Evolutionary conservation across 1,140 invertebrate genomes (phyloP), one percentile per base, ranked within the genome.

Genomic region (Drosophila willistoni): DNA sequence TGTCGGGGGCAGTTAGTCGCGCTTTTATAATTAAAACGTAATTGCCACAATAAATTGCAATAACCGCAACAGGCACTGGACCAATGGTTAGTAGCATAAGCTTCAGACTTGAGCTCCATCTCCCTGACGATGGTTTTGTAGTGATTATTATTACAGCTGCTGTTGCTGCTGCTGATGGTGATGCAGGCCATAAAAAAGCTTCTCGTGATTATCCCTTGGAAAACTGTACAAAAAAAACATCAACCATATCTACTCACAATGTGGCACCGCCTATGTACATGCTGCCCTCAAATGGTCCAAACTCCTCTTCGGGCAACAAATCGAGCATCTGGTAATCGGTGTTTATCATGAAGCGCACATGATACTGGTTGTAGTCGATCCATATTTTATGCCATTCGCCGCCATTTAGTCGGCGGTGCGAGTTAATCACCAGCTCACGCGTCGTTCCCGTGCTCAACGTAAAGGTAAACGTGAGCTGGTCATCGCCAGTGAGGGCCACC

Each of bases 341-440:
- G 90, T 98, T 98, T 63, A 98, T 95, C 95, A 97, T 98, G 90
- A 98, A 97, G 64, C 97, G 93, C n/a, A 98, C 97, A 91, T 99
- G 97, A 92, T 98, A 96, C 84, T 96, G 95, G 92, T 98, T 98
- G 86, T 97, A 97, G 93, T 97, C 97, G 71, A 97, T 97, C 96
- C 97, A 97, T 73, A 98, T 96, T 93, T 98, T 97, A 90, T 99
- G 97, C 98, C 98, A 99, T 89, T 98, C 97, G 0, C 97, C 97
- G 59, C 95, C 96, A 89, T 98, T 98, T 4, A 99, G 93, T 90
- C 96, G 95, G 69, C 96, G 93, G 72, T 95, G 94, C 13, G 97
- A 97, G 85, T 95, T 96, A 33, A 98, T 96, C 55, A 96, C 96
- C 39, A 97, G 92, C 87, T 96, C 96, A 61, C 96, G 94, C 9